Evolutionary conservation across 2,888 invertebrate genomes (phyloP).

Genomic region (Latrodectus hesperus): DNA sequence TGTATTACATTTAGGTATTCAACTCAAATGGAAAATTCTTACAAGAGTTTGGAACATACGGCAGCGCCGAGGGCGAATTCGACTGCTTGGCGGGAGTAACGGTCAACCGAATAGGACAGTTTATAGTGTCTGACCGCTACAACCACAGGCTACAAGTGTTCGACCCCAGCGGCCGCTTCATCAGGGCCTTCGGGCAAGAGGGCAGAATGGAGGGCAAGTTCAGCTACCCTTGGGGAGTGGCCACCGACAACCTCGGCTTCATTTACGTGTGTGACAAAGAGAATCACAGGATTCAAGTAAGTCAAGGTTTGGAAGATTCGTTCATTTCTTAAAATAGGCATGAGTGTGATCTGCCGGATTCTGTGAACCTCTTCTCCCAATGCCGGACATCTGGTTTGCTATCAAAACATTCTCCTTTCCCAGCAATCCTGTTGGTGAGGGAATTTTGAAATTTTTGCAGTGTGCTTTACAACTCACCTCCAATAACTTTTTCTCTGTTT

Average conservation of each 20-base stretch:
- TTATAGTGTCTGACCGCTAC: constrained; percentile 97
- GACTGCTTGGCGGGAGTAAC: constrained; percentile 98
- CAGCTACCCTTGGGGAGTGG: constrained; percentile 99
- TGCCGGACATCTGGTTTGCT: background rate
- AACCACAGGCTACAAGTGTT: constrained; percentile 91
- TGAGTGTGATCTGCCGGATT: background rate
- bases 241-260: constrained; percentile 96
- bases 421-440: too few species aligned
- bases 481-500: too few species aligned
- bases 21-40: constrained; percentile 92
- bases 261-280: constrained; percentile 99
- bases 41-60: constrained; percentile 96
- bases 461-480: too few species aligned
- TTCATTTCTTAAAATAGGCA: background rate
- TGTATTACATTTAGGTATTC: constrained; percentile 79
- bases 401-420: too few species aligned
- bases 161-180: constrained; percentile 92
- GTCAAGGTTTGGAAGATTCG: background rate
- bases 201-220: constrained; percentile 95
- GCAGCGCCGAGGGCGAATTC: constrained; percentile 95
- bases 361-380: background rate
- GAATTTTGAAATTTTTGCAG: too few species aligned
- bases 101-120: constrained; percentile 95
- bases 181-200: constrained; percentile 95
- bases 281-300: constrained; percentile 97